Percentiles rank a stretch among this genome's conserved stretches.
These are phyloP conservation scores for Charaxes varanes DNA, from an alignment of 1,140 invertebrate species.

Conservation along the genomic window DNA sequence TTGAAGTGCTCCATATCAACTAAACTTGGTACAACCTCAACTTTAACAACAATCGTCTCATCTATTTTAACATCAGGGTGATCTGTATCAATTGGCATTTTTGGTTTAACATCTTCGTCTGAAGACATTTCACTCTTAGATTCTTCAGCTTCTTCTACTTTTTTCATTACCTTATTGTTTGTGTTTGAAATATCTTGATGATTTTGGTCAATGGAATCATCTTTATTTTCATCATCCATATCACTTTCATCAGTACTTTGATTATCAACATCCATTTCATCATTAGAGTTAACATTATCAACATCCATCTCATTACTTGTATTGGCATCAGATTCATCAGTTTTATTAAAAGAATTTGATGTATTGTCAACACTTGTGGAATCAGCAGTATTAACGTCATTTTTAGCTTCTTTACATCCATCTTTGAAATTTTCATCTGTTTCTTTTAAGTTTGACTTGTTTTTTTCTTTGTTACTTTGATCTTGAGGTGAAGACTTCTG, in stretches of 20 bases:
- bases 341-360: slow-evolving; percentile 1
- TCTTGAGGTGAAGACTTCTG: neutral
- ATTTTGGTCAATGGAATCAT: neutral
- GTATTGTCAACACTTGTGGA: slow-evolving; percentile 4
- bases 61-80: slow-evolving; percentile 3
- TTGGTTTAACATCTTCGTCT: slow-evolving; percentile 11
- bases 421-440: neutral
- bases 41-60: slow-evolving; percentile 18
- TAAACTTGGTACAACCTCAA: slow-evolving; percentile 31
- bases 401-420: neutral
- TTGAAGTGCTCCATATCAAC: slow-evolving; percentile 28
- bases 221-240: neutral
- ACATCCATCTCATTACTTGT: slow-evolving; percentile 4
- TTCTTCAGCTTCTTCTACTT: slow-evolving; percentile 8
- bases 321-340: slow-evolving; percentile 2
- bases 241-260: slow-evolving; percentile 1
- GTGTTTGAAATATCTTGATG: slow-evolving; percentile 6
- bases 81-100: neutral
- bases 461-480: neutral
- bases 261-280: slow-evolving; percentile 3
- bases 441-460: neutral
- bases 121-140: slow-evolving; percentile 8
- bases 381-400: neutral
- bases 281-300: neutral
- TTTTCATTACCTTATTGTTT: neutral